Evolutionary conservation across 2,797 vertebrate genomes (phyloP), one percentile per base, ranked within the genome.

Genomic region (Neomorphus geoffroyi): DNA sequence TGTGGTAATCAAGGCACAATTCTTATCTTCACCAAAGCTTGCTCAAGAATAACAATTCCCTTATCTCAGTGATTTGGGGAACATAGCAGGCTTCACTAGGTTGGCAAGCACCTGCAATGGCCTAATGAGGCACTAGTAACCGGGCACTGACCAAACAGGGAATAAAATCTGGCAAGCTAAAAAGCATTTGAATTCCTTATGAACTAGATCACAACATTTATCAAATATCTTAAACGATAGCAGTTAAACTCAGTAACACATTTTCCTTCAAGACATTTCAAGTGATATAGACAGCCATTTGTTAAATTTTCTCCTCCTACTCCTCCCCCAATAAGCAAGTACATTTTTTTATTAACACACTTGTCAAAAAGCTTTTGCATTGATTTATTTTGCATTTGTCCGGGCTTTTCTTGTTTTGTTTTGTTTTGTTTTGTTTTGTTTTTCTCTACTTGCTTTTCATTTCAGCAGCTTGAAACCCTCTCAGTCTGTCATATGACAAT

Each of bases 141-240:
- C 39, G 70, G 48, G 24, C 37, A 54, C 32, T 37, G 54, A 91
- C 21, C 35, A 87, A 89, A 18, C 17, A 69, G 71, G 58, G 45
- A 78, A 65, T 69, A 79, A 82, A 50, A 77, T 77, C 21, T 84
- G 58, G 60, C 50, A 78, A 84, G 13, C 53, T 81, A 87, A 92
- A 92, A 86, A 73, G 9, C 41, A 41, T 35, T 90, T 87, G n/a
- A 56, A 94, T 96, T 94, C 86, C 45, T 66, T 10, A 28, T 26
- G 30, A 79, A 81, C 41, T 56, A 62, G 19, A 82, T 86, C 80
- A 89, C 16, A 66, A 64, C 62, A 92, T 73, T 32, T 54, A 80
- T 61, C n/a, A 80, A 75, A 83, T 88, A 57, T 45, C 27, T 88
- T 18, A 51, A 78, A 60, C 81, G 37, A 82, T 64, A 96, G 51